Conservation (phyloP, 2,888 invertebrate genomes). For the Allolobophora icterica region DNA sequence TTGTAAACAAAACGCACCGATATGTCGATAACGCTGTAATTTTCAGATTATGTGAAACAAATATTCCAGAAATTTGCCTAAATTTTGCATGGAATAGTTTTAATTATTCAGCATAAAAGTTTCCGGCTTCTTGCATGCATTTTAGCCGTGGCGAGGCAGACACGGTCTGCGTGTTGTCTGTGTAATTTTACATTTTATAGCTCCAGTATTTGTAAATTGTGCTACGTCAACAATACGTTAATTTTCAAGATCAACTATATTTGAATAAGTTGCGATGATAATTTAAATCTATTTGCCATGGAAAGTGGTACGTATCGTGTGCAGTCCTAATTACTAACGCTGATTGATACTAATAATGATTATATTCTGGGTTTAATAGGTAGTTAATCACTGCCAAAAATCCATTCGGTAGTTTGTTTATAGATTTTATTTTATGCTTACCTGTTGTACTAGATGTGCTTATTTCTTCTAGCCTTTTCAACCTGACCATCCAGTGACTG, state of each 20-base stretch:
- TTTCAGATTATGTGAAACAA: not conserved
- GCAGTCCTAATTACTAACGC: not conserved
- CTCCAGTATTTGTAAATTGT: not conserved
- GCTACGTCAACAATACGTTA: not conserved
- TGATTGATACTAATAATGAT: not conserved
- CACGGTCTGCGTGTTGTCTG: not conserved
- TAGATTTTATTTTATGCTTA: not conserved
- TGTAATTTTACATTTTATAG: not conserved
- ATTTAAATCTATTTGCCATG: not conserved
- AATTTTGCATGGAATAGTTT: not conserved
- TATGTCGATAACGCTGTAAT: not conserved
- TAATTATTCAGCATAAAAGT: not conserved
- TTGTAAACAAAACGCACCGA: not conserved
- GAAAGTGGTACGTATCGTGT: not conserved
- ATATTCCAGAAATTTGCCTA: not conserved
- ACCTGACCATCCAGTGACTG: too few species aligned
- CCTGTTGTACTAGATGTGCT: not conserved
- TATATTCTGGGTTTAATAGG: not conserved
- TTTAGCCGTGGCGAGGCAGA: not conserved
- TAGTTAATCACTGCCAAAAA: not conserved
- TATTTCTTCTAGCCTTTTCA: not conserved
- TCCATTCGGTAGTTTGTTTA: too few species aligned
- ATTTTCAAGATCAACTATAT: not conserved
- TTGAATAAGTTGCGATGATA: constrained; percentile 17
- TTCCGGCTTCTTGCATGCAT: not conserved